Percentiles rank a stretch among this genome's conserved stretches.
Evolutionary conservation across 2,113 vertebrate genomes (phyloP).

Genomic region (Cephalopholis sonnerati): DNA sequence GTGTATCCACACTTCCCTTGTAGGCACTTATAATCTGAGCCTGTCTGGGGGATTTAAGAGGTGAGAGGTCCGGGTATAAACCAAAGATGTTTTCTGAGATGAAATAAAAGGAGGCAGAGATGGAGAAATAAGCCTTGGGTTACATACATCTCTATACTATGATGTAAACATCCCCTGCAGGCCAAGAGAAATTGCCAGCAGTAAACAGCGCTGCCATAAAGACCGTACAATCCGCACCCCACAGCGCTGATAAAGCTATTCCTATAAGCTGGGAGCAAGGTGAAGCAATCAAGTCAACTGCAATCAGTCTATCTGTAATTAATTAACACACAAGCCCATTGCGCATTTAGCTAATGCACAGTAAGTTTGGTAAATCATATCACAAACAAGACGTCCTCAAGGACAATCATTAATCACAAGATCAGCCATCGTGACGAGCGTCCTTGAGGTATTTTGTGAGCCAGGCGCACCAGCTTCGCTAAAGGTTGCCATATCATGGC

Average conservation of each 20-base stretch:
- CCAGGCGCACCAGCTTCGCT: conserved; percentile 2
- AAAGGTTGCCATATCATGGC: conserved; percentile 28
- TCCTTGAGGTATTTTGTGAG: conserved; percentile 63
- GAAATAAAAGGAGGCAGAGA: conserved; percentile 40
- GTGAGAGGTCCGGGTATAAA: conserved; percentile 38
- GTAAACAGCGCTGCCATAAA: conserved; percentile 46
- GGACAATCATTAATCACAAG: conserved; percentile 74
- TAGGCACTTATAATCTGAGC: conserved; percentile 36
- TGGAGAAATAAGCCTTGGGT: conserved; percentile 23
- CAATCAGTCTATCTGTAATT: conserved; percentile 62
- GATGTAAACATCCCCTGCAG: conserved; percentile 42
- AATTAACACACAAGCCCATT: conserved; percentile 60
- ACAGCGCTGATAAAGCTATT: conserved; percentile 56
- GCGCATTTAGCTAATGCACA: conserved; percentile 46
- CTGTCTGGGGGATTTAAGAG: conserved; percentile 44
- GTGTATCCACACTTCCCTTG: conserved; percentile 33
- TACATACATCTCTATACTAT: conserved; percentile 13
- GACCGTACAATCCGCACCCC: conserved; percentile 41
- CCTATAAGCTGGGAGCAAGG: conserved; percentile 42
- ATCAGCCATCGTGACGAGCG: conserved; percentile 59
- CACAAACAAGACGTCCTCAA: conserved; percentile 74
- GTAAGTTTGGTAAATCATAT: conserved; percentile 66
- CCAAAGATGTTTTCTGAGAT: conserved; percentile 56
- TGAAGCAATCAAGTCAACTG: conserved; percentile 64
- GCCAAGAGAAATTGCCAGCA: conserved; percentile 31